Percentiles rank a stretch among this genome's conserved stretches.
Evolutionary conservation across 2,797 vertebrate species (phyloP).

Genomic region (Bradypodion pumilum): DNA sequence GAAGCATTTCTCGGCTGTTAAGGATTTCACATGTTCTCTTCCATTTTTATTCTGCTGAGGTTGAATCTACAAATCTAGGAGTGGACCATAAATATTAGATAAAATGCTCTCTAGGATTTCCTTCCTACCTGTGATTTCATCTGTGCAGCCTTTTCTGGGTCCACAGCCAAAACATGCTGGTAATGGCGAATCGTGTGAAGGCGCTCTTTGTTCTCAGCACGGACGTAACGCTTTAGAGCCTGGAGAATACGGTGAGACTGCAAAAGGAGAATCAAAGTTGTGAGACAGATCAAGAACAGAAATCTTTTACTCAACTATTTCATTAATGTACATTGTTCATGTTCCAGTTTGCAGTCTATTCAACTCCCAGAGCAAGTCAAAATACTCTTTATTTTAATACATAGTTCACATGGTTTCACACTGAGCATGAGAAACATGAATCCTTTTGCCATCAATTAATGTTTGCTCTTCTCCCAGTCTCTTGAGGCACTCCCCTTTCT

Average conservation of each 20-base stretch:
- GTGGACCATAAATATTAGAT: too few relatives aligned
- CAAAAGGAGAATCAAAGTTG: neutral
- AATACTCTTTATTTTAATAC: neutral
- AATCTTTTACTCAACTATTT: neutral
- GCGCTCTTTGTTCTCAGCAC: constrained; percentile 95
- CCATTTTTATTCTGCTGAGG: accelerated
- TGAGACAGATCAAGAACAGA: neutral
- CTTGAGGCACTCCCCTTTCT: neutral
- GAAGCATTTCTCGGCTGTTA: neutral
- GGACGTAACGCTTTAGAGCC: constrained; percentile 90
- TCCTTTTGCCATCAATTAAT: neutral
- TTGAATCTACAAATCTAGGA: neutral
- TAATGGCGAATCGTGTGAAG: constrained; percentile 97
- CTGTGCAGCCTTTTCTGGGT: constrained; percentile 96
- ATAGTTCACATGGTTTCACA: accelerated
- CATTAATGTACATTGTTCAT: neutral
- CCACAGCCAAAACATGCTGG: constrained; percentile 95
- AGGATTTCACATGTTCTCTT: neutral
- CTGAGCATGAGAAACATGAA: neutral
- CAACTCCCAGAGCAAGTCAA: neutral
- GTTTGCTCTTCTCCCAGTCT: neutral
- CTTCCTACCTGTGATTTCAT: constrained; percentile 94
- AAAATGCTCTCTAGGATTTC: neutral
- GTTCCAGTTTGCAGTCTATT: neutral
- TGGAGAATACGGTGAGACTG: constrained; percentile 96